phyloP scores from a whole-genome alignment of 1,140 invertebrate genomes.

The Leucophenga varia region DNA sequence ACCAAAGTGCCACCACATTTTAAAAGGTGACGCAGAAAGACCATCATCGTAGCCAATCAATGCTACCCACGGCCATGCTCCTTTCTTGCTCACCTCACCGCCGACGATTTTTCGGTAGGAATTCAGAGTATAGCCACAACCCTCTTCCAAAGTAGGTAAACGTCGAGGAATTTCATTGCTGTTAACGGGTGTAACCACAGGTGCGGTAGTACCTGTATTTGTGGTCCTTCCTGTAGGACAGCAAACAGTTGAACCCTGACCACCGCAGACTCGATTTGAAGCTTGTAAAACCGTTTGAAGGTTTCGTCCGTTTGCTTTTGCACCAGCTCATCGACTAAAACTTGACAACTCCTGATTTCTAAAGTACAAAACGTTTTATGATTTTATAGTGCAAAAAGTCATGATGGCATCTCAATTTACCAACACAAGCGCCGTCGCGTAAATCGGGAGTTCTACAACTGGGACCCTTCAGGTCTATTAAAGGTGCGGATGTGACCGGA shows the following conservation, averaged over 20 bases:
- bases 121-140: constrained; percentile 48
- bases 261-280: constrained; percentile 35
- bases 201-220: constrained; percentile 2
- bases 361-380: neutral
- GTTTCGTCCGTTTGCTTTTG: constrained; percentile 23
- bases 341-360: constrained; percentile 34
- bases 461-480: constrained; percentile 16
- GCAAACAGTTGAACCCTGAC: constrained; percentile 17
- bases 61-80: constrained; percentile 51
- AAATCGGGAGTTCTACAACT: constrained; percentile 33
- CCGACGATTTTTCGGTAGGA: constrained; percentile 56
- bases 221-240: constrained; percentile 27
- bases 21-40: constrained; percentile 30
- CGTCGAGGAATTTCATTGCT: constrained; percentile 28
- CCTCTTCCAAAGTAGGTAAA: constrained; percentile 36
- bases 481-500: constrained; percentile 12
- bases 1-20: constrained; percentile 51
- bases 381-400: neutral
- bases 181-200: constrained; percentile 2
- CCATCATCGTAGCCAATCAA: constrained; percentile 44
- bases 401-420: constrained; percentile 31
- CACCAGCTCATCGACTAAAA: constrained; percentile 27
- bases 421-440: constrained; percentile 31
- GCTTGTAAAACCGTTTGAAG: constrained; percentile 33
- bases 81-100: constrained; percentile 46